phyloP scores from a whole-genome alignment of 1,140 invertebrate genomes.

The Lasioglossum albipes region DNA sequence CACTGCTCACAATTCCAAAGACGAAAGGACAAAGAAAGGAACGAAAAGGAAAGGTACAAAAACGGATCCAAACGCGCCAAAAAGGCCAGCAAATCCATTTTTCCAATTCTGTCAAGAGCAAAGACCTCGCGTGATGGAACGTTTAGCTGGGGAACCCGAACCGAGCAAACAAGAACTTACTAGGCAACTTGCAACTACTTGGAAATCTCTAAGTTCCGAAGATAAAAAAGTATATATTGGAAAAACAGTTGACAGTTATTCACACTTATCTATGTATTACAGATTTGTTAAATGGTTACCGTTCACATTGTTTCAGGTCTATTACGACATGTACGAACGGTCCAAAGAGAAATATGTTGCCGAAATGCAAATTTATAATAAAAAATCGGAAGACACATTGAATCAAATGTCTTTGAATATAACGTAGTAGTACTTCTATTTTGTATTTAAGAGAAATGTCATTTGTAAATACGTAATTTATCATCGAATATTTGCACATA shows the following conservation, averaged over 20 bases:
- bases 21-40: constrained; percentile 77
- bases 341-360: constrained; percentile 89
- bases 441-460: constrained; percentile 15
- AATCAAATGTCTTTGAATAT: constrained; percentile 68
- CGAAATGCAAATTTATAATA: constrained; percentile 84
- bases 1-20: constrained; percentile 67
- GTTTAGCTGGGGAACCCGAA: constrained; percentile 84
- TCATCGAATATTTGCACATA: constrained; percentile 36
- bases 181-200: constrained; percentile 86
- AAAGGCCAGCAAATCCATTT: constrained; percentile 89
- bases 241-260: not conserved
- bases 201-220: constrained; percentile 85
- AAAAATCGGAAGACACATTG: constrained; percentile 76
- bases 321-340: constrained; percentile 89
- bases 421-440: constrained; percentile 26
- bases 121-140: constrained; percentile 85
- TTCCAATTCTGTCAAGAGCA: constrained; percentile 91
- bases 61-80: constrained; percentile 88
- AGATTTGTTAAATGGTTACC: constrained; percentile 25
- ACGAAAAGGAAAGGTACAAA: constrained; percentile 78
- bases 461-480: constrained; percentile 51
- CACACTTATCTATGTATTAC: constrained; percentile 1
- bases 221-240: constrained; percentile 84
- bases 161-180: constrained; percentile 88
- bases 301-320: constrained; percentile 82